These are phyloP conservation scores for Teleopsis dalmanni DNA, from an alignment of 1,140 invertebrate genomes.

Conservation along the genomic window DNA sequence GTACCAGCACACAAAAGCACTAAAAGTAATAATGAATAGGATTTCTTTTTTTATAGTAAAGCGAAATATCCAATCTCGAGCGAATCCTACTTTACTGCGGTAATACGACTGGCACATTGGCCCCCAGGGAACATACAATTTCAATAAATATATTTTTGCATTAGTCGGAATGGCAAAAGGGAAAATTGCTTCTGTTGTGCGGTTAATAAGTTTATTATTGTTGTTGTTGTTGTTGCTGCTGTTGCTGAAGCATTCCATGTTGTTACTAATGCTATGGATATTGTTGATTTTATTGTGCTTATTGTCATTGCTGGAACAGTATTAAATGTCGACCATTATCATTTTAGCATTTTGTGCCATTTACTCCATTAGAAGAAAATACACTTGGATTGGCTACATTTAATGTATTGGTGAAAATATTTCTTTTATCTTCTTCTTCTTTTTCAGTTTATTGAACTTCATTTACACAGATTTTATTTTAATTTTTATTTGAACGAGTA, in stretches of 20 bases:
- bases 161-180: constrained; percentile 25
- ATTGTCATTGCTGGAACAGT: constrained; percentile 4
- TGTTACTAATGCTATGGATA: not conserved
- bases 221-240: constrained; percentile 3
- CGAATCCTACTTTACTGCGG: no score
- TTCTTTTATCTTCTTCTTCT: no score
- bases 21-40: no score
- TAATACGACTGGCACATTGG: constrained; percentile 34
- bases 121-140: constrained; percentile 36
- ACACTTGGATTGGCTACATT: constrained; percentile 9
- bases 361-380: constrained; percentile 27
- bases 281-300: not conserved
- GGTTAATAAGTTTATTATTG: not conserved
- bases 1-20: no score
- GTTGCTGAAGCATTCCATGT: not conserved
- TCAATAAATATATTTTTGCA: constrained; percentile 44
- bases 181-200: constrained; percentile 35
- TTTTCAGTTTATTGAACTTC: no score
- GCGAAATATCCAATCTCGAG: no score
- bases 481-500: no score
- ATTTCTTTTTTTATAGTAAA: no score
- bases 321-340: constrained; percentile 42
- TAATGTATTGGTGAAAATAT: no score
- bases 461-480: no score
- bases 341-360: constrained; percentile 26